Evolutionary conservation across 2,797 vertebrate genomes (phyloP).

Genomic region (Rhincodon typus): DNA sequence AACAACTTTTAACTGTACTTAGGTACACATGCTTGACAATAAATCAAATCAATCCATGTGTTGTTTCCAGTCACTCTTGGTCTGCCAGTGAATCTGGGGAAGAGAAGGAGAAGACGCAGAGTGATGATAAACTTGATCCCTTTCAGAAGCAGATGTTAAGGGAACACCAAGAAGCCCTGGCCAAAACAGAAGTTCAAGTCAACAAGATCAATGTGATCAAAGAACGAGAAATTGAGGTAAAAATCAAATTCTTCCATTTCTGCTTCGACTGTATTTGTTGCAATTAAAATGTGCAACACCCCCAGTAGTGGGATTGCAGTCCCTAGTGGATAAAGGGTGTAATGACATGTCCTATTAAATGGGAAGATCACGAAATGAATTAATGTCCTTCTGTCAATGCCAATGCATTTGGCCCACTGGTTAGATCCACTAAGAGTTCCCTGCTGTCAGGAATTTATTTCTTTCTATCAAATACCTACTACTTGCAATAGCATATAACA

Average conservation of each 20-base stretch:
- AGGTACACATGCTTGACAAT: too few species aligned
- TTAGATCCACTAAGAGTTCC: too few species aligned
- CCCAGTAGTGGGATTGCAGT: background rate
- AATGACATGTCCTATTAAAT: background rate
- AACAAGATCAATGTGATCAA: constrained; percentile 44
- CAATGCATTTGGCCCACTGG: too few species aligned
- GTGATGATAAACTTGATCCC: constrained; percentile 37
- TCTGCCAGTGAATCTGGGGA: background rate
- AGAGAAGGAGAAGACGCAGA: background rate
- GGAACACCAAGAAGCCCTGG: background rate
- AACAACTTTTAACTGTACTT: too few species aligned
- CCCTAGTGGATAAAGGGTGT: background rate
- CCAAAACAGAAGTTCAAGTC: rapidly evolving
- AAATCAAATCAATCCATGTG: too few species aligned
- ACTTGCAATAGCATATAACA: too few species aligned
- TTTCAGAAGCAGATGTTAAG: constrained; percentile 42
- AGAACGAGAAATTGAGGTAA: constrained; percentile 51
- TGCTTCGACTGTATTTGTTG: too few species aligned
- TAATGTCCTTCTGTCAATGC: background rate
- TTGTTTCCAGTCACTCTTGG: background rate
- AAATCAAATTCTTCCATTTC: background rate
- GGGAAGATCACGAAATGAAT: too few species aligned
- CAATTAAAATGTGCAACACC: too few species aligned
- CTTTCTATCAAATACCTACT: too few species aligned
- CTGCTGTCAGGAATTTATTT: too few species aligned